A percentile compares a stretch with the other conserved stretches of the same genome.
Conservation (phyloP, 2,888 invertebrate genomes). For the Ecdyonurus torrentis region DNA sequence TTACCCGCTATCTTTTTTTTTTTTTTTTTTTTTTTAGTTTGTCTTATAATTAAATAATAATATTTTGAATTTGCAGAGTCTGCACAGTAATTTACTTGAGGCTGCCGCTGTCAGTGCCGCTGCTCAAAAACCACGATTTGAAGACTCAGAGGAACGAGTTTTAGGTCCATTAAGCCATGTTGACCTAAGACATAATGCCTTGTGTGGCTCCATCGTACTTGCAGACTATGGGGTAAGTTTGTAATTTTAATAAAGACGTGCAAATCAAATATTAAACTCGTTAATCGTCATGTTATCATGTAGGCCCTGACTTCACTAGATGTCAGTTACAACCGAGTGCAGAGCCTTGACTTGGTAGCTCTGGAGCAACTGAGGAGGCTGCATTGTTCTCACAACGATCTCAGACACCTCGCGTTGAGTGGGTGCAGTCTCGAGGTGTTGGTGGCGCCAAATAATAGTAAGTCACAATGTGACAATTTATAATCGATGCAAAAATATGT, state of each 20-base stretch:
- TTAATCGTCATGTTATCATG: neutral
- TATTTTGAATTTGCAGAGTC: slow-evolving; percentile 8
- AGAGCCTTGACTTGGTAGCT: slow-evolving; percentile 63
- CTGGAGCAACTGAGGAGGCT: slow-evolving; percentile 58
- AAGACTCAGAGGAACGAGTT: neutral
- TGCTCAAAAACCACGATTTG: neutral
- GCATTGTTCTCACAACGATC: slow-evolving; percentile 57
- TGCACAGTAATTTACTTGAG: slow-evolving; percentile 11
- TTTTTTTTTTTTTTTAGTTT: no score
- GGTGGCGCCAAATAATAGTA: slow-evolving; percentile 67
- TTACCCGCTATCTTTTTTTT: no score
- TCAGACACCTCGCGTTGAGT: slow-evolving; percentile 61
- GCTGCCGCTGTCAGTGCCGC: slow-evolving; percentile 5
- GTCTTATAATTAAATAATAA: neutral
- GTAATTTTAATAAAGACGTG: no score
- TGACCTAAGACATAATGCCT: slow-evolving; percentile 57
- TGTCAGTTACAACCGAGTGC: slow-evolving; percentile 69
- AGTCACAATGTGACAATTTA: slow-evolving; percentile 21
- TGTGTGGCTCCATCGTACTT: slow-evolving; percentile 69
- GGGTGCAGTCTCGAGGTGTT: slow-evolving; percentile 57
- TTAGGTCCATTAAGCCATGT: slow-evolving; percentile 47
- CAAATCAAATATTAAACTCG: neutral
- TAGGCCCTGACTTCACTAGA: slow-evolving; percentile 37
- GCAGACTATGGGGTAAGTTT: slow-evolving; percentile 71
- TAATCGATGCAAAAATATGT: no score